These are phyloP conservation scores for Drosophila falleni DNA, from an alignment of 2,888 invertebrate species.

Conservation along the genomic window DNA sequence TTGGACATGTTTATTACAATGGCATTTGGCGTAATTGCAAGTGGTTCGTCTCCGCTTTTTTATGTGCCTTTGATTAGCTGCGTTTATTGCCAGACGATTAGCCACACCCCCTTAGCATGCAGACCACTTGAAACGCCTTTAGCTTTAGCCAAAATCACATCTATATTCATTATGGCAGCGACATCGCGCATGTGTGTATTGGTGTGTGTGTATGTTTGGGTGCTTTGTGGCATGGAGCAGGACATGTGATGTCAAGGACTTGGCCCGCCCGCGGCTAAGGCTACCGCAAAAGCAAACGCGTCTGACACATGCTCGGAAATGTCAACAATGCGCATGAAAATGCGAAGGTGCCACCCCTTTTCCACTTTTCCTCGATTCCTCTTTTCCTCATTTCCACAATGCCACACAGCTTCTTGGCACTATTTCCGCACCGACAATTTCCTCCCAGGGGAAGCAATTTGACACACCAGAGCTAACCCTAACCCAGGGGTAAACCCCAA, in stretches of 20 bases:
- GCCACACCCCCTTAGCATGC: slow-evolving; percentile 71
- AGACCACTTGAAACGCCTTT: slow-evolving; percentile 39
- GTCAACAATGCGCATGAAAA: slow-evolving; percentile 83
- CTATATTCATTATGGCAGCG: slow-evolving; percentile 82
- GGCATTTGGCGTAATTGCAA: slow-evolving; percentile 70
- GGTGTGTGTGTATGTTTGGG: neutral
- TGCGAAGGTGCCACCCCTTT: slow-evolving; percentile 70
- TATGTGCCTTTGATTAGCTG: slow-evolving; percentile 71
- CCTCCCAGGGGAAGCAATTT: slow-evolving; percentile 83
- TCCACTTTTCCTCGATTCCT: slow-evolving; percentile 18
- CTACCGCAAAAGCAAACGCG: slow-evolving; percentile 35
- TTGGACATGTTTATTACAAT: slow-evolving; percentile 79
- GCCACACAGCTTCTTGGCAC: slow-evolving; percentile 57
- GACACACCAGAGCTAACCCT: slow-evolving; percentile 64
- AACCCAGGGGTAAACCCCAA: slow-evolving; percentile 49
- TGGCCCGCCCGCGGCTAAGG: slow-evolving; percentile 30
- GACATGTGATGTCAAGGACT: slow-evolving; percentile 64
- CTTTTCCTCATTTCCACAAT: slow-evolving; percentile 32
- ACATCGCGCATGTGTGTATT: slow-evolving; percentile 20
- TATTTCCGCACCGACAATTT: slow-evolving; percentile 71
- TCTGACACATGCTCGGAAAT: slow-evolving; percentile 81
- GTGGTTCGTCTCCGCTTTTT: slow-evolving; percentile 41
- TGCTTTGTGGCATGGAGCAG: slow-evolving; percentile 40
- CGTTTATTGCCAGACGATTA: slow-evolving; percentile 72
- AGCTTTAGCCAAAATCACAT: slow-evolving; percentile 80